Evolutionary conservation across 2,113 vertebrate genomes (phyloP).

Genomic region (Sander lucioperca): DNA sequence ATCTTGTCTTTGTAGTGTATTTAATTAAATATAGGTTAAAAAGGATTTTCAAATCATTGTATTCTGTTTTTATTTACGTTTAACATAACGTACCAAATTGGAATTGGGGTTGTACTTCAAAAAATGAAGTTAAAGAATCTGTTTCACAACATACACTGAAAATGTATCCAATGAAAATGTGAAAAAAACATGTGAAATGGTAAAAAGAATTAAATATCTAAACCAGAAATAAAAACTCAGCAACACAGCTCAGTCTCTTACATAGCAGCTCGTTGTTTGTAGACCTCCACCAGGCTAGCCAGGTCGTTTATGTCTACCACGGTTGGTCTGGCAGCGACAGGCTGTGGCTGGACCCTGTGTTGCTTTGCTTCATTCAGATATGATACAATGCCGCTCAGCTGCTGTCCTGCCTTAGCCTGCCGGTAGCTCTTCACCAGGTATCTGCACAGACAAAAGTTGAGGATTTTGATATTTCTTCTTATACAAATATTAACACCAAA

Average conservation of each 20-base stretch:
- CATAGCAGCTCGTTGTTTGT: slow-evolving; percentile 92
- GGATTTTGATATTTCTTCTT: neutral
- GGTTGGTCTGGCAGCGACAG: slow-evolving; percentile 83
- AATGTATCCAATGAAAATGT: neutral
- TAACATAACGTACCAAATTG: too few relatives aligned
- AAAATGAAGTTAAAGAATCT: neutral
- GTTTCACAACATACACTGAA: neutral
- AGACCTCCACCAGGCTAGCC: slow-evolving; percentile 88
- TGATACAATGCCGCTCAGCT: slow-evolving; percentile 90
- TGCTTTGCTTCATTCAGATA: slow-evolving; percentile 91
- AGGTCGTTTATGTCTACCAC: slow-evolving; percentile 87
- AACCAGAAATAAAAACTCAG: neutral
- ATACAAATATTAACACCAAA: neutral
- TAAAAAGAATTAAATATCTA: neutral
- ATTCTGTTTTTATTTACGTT: too few relatives aligned
- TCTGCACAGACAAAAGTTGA: slow-evolving; percentile 74
- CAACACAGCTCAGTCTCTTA: slow-evolving; percentile 66
- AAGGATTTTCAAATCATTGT: too few relatives aligned
- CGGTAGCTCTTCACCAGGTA: slow-evolving; percentile 95
- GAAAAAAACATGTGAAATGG: neutral
- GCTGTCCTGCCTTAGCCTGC: slow-evolving; percentile 89
- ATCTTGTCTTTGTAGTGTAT: too few relatives aligned
- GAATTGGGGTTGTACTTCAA: too few relatives aligned
- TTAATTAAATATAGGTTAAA: too few relatives aligned
- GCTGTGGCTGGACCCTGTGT: slow-evolving; percentile 89